Base-by-base conservation (phyloP, 2,888 invertebrate species). In the Lithophane socia region DNA sequence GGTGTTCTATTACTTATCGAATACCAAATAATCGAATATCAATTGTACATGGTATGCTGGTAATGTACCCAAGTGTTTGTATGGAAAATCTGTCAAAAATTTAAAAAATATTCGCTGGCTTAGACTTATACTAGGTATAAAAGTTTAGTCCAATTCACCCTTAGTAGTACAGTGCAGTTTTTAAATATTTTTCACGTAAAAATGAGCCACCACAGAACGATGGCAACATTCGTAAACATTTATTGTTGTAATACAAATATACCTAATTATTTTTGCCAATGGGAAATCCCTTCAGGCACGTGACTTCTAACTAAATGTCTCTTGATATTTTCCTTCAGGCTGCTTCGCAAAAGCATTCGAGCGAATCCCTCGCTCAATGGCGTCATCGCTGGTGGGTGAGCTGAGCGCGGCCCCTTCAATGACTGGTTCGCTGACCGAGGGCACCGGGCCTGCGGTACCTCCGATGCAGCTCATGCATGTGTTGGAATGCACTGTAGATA, bases 321-420 rank as follows among this genome's bases (percentile, higher is more conserved):
- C 24, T 42, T 42, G 9, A n/a, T 37, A 1, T 71, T 80, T 69
- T 74, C 90, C 90, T 88, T 0, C 92, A 98, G 98, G 97, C 90
- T 99, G 99, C 93, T 99, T 99, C 96, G 98, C 99, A 3, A 99
- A 99, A 94, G 99, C 99, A 44, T 99, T 99, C 94, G 98, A 99
- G 91, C 98, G 98, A 80, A 98, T 98, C 78, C 98, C 99, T 0
- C 97, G 98, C 75, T 98, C 98, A 24, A 98, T 98, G 98, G 98
- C 98, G 70, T 98, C 98, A 85, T 98, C 98, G 0, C 92, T 98
- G 21, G 97, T 97, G 1, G 98, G 98, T 12, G 97, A 97, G n/a
- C 92, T 98, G 82, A 97, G 97, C 77, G 97, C 97, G n/a, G 97
- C 97, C 72, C 97, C 97, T 3, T 98, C 98, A 0, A 97, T 98